Base-by-base conservation (phyloP, 2,113 vertebrate genomes). In the Scophthalmus maximus region DNA sequence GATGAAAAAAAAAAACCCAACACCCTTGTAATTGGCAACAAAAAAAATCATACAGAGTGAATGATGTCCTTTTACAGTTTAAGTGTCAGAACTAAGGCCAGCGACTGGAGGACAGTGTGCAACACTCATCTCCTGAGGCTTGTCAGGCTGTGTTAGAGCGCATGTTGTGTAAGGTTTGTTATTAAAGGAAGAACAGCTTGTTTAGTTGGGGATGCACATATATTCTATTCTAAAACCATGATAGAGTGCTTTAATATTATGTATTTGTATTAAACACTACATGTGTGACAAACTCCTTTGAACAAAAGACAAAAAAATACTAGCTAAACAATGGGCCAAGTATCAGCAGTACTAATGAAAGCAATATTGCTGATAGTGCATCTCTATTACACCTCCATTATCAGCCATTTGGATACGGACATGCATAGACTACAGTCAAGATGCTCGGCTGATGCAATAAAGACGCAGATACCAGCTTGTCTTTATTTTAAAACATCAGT, bases 401-500 rank as follows among this genome's bases (percentile, higher is more conserved):
- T 44, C 15, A 44, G 12, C 42, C 40, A 38, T 61, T 52, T 57
- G 30, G 18, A 27, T 50, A 11, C n/a, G 32, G 38, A 79, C 25
- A 23, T 57, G 65, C 47, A 55, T 29, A 20, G 15, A 78, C 64
- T 61, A 30, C 49, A 76, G 57, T 72, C 32, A 56, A 40, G 32
- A 66, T 2, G 30, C 60, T 58, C n/a, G 36, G 12, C 46, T 82
- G 62, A 44, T 18, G 60, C 27, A 75, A 64, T 26, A 75, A n/a
- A 50, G 11, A 4, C 18, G 26, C 67, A 72, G 51, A 83, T 56
- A 75, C 5, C 29, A 36, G 59, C 75, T 77, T 63, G 64, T 67
- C 72, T 79, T 73, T 60, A 56, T 79, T 68, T 79, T 60, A 60
- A 79, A 77, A 79, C 67, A 80, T 76, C 58, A 66, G 58, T 77